Conservation (phyloP, 2,797 vertebrate species). For the Linurgus olivaceus region DNA sequence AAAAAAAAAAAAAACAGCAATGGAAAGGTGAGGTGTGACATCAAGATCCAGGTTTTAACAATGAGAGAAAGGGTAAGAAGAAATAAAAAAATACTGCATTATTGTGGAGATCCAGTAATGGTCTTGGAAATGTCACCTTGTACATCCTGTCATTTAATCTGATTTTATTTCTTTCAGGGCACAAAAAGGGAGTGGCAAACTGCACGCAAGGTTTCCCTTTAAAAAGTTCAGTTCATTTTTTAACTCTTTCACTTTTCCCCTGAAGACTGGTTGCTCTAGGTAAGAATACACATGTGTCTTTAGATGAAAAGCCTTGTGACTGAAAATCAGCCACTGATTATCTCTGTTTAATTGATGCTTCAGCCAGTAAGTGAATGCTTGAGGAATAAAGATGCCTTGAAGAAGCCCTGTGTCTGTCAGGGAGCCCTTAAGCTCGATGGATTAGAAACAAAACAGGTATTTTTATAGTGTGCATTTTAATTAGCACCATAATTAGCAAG, state of each 20-base stretch:
- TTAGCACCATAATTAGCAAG: not conserved
- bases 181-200: not conserved
- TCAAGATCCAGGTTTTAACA: not conserved
- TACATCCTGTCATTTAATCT: not conserved
- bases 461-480: conserved; percentile 34
- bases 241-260: not conserved
- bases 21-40: not conserved
- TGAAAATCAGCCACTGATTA: conserved; percentile 32
- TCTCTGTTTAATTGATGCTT: conserved; percentile 24
- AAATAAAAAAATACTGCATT: not conserved
- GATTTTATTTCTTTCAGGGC: not conserved
- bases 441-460: not conserved
- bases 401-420: not conserved
- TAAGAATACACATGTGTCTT: not conserved
- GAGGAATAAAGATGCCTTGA: not conserved
- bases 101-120: not conserved
- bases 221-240: not conserved
- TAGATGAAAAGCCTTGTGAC: conserved; percentile 10
- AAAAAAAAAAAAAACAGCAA: not conserved
- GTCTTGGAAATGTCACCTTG: not conserved
- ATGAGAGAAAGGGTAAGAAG: not conserved
- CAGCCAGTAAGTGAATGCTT: conserved; percentile 25
- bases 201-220: not conserved
- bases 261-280: conserved; percentile 12
- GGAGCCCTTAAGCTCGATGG: not conserved